Evolutionary conservation across 2,888 invertebrate species (phyloP).

Genomic region (Microctonus aethiopoides): DNA sequence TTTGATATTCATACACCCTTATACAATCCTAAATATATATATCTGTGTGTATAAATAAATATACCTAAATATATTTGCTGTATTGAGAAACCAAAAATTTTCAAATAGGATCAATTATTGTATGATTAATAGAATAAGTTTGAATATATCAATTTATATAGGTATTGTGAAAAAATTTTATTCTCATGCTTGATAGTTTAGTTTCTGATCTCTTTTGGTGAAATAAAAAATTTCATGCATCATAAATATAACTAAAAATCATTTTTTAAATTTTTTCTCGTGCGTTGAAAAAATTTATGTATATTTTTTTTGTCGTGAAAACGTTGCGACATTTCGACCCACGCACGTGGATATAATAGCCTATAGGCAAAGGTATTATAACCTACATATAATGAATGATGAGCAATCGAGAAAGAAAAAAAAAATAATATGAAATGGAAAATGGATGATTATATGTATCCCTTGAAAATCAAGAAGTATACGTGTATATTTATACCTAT

Average conservation of each 20-base stretch:
- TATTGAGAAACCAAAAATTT: too few relatives aligned
- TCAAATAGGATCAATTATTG: too few relatives aligned
- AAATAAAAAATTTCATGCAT: not conserved
- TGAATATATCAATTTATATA: too few relatives aligned
- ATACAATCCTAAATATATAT: conserved; percentile 4
- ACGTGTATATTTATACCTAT: not conserved
- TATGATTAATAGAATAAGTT: too few relatives aligned
- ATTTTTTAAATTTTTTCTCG: not conserved
- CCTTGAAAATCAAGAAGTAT: not conserved
- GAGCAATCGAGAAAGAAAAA: not conserved
- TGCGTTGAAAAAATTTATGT: not conserved
- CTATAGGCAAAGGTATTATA: not conserved
- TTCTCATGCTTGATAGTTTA: not conserved
- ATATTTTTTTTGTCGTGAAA: too few relatives aligned
- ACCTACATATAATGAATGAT: not conserved
- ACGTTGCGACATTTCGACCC: conserved; percentile 1
- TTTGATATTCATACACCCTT: not conserved
- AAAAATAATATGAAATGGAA: not conserved
- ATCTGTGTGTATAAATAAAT: not conserved
- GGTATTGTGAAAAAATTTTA: not conserved
- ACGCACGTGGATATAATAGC: conserved; percentile 16
- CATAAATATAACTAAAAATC: not conserved
- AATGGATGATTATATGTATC: conserved; percentile 8
- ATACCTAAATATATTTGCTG: too few relatives aligned
- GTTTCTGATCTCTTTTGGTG: not conserved